These are phyloP conservation scores for Daboia siamensis DNA, from an alignment of 2,113 vertebrate species.

Conservation along the genomic window DNA sequence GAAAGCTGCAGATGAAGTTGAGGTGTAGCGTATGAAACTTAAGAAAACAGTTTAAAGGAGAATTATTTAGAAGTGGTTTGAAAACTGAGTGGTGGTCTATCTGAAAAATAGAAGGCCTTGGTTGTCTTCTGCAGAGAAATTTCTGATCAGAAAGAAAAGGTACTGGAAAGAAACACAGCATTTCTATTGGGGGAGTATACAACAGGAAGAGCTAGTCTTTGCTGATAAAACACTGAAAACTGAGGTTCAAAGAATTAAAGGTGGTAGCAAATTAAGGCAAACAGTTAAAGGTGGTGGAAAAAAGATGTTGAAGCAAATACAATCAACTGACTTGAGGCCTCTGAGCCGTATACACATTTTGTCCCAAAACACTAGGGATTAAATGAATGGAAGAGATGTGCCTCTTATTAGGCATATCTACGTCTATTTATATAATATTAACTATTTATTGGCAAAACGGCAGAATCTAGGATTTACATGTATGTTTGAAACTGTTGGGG, in stretches of 20 bases:
- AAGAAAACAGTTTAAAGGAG: background rate
- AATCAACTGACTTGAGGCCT: background rate
- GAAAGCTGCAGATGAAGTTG: background rate
- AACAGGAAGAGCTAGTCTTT: background rate
- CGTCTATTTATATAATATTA: background rate
- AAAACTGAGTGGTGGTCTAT: background rate
- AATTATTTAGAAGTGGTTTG: background rate
- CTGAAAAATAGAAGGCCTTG: background rate
- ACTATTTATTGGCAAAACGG: background rate
- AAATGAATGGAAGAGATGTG: background rate
- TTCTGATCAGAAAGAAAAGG: background rate
- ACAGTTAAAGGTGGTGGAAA: background rate
- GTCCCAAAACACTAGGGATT: background rate
- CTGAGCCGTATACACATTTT: background rate
- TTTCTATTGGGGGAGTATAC: background rate
- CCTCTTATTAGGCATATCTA: background rate
- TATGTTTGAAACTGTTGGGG: background rate
- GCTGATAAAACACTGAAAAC: background rate
- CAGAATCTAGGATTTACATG: background rate
- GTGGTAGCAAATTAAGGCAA: background rate
- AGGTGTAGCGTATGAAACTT: background rate
- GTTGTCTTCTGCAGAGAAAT: background rate
- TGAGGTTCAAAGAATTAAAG: background rate
- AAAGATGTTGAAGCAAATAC: background rate
- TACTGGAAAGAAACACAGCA: background rate